Evolutionary conservation across 2,888 invertebrate species (phyloP).

Genomic region (Amphiduros pacificus): DNA sequence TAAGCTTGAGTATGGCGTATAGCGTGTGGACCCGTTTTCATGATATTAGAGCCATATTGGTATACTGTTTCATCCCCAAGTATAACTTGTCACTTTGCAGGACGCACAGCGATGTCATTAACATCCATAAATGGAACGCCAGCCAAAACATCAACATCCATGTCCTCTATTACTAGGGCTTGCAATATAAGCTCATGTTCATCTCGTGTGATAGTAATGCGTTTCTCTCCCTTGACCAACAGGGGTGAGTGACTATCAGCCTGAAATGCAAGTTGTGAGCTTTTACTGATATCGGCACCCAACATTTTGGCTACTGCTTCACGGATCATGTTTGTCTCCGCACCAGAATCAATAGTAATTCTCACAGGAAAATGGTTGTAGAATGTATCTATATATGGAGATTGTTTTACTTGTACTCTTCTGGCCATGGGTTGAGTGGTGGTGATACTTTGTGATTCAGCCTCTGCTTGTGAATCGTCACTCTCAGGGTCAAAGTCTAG

Average conservation of each 20-base stretch:
- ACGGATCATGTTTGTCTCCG: conserved; percentile 28
- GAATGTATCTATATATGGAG: conserved; percentile 25
- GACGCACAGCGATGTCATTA: conserved; percentile 32
- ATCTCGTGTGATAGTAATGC: background rate
- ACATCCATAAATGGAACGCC: conserved; percentile 32
- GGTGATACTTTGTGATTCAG: background rate
- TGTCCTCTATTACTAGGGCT: conserved; percentile 25
- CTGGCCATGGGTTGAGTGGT: background rate
- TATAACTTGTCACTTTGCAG: conserved; percentile 24
- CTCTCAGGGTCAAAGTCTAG: background rate
- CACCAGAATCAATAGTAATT: conserved; percentile 29
- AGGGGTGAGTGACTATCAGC: conserved; percentile 30
- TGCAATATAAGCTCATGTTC: conserved; percentile 6
- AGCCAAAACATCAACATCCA: conserved; percentile 27
- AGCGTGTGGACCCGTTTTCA: no score
- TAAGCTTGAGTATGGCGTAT: background rate
- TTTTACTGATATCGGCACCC: conserved; percentile 22
- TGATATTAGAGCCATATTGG: no score
- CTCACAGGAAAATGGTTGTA: conserved; percentile 22
- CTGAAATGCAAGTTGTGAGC: conserved; percentile 23
- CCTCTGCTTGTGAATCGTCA: background rate
- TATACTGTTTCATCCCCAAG: background rate
- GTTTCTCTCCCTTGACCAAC: conserved; percentile 23
- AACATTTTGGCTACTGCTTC: conserved; percentile 19
- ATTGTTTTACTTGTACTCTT: conserved; percentile 25